Evolutionary conservation across 2,113 vertebrate genomes (phyloP).

Genomic region (Meles meles): DNA sequence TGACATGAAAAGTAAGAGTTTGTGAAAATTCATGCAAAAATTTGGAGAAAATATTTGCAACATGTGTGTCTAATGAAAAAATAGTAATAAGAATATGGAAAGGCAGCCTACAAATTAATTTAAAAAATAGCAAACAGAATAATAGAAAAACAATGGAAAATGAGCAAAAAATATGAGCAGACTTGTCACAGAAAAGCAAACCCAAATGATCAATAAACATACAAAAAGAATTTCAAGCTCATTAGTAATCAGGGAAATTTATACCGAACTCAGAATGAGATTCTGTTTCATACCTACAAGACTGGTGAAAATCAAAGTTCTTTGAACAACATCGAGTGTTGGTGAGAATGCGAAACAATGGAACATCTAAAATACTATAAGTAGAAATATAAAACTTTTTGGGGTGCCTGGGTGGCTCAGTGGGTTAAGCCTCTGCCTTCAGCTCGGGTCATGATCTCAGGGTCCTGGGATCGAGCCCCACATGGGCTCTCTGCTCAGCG

Average conservation of each 20-base stretch:
- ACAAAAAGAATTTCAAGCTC: not conserved
- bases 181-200: not conserved
- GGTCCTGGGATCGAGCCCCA: too few relatives aligned
- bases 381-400: not conserved
- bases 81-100: not conserved
- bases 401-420: too few relatives aligned
- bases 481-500: too few relatives aligned
- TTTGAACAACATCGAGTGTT: not conserved
- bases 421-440: too few relatives aligned
- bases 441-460: too few relatives aligned
- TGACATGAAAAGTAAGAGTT: not conserved
- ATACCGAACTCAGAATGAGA: not conserved
- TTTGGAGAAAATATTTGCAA: not conserved
- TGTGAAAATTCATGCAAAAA: conserved; percentile 9
- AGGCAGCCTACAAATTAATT: not conserved
- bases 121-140: not conserved
- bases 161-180: not conserved
- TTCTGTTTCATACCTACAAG: not conserved
- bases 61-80: not conserved
- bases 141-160: not conserved
- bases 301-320: not conserved
- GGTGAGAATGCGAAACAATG: not conserved
- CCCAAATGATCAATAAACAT: not conserved
- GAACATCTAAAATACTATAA: not conserved
- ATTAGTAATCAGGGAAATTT: not conserved